These are phyloP conservation scores for Cantharis rufa DNA, from an alignment of 2,888 invertebrate species.

Conservation along the genomic window DNA sequence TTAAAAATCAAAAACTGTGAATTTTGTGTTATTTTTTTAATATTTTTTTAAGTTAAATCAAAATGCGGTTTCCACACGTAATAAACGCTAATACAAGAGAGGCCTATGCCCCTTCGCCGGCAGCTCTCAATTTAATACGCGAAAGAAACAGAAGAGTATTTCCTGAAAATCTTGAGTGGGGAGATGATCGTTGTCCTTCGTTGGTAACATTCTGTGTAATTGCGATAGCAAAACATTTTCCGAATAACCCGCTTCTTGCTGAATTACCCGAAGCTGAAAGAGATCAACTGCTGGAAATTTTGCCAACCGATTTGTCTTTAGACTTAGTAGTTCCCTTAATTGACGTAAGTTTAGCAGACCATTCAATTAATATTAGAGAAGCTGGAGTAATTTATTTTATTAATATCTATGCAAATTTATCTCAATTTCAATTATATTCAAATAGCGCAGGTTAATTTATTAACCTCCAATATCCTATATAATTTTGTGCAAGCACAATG, in stretches of 20 bases:
- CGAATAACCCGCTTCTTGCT: constrained; percentile 60
- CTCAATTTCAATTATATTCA: neutral
- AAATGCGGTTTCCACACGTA: constrained; percentile 49
- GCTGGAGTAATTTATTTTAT: neutral
- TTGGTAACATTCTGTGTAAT: constrained; percentile 58
- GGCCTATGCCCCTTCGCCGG: constrained; percentile 55
- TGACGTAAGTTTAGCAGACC: constrained; percentile 48
- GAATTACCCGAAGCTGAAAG: constrained; percentile 62
- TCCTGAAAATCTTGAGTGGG: constrained; percentile 62
- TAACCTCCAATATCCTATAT: neutral
- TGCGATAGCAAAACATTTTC: constrained; percentile 58
- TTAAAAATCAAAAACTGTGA: neutral
- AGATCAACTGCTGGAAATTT: constrained; percentile 64
- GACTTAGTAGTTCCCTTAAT: constrained; percentile 61
- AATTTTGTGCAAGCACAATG: neutral
- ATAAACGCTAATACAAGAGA: constrained; percentile 55
- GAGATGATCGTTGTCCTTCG: constrained; percentile 56
- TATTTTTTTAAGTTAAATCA: constrained; percentile 7
- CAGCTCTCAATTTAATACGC: constrained; percentile 43
- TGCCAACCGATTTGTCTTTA: constrained; percentile 64
- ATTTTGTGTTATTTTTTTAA: neutral
- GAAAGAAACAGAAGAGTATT: constrained; percentile 57
- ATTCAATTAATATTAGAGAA: neutral
- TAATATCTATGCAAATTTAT: neutral
- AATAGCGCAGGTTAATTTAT: neutral